These are phyloP conservation scores for Punctoribates punctum DNA, from an alignment of 2,888 invertebrate species.

Conservation along the genomic window DNA sequence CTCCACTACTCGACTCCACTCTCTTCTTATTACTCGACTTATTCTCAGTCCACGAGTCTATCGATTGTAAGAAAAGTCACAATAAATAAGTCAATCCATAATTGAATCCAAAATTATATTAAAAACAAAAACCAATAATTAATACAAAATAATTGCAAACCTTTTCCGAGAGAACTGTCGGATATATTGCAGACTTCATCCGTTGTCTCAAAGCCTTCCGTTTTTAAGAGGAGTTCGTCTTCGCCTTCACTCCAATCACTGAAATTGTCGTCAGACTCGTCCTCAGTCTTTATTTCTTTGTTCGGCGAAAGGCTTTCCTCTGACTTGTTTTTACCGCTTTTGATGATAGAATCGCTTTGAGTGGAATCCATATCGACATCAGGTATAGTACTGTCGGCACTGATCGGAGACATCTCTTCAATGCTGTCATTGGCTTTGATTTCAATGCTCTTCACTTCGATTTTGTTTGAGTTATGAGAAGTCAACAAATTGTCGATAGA, in stretches of 20 bases:
- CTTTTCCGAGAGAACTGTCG: slow-evolving; percentile 49
- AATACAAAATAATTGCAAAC: not conserved
- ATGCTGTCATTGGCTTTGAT: not conserved
- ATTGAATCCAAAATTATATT: not conserved
- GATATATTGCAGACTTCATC: slow-evolving; percentile 53
- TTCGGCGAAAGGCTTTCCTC: not conserved
- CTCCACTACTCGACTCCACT: not conserved
- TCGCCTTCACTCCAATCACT: slow-evolving; percentile 80
- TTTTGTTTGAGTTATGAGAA: not conserved
- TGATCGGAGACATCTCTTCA: slow-evolving; percentile 33
- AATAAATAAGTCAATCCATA: not conserved
- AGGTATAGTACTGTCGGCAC: slow-evolving; percentile 15
- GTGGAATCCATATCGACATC: slow-evolving; percentile 19
- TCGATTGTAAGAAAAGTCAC: not conserved
- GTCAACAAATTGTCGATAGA: not conserved
- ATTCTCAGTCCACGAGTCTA: slow-evolving; percentile 60
- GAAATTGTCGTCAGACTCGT: slow-evolving; percentile 59
- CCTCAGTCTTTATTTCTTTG: slow-evolving; percentile 11
- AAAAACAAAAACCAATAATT: not conserved
- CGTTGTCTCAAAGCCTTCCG: slow-evolving; percentile 55
- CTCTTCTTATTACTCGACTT: slow-evolving; percentile 64
- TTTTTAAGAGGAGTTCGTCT: slow-evolving; percentile 77
- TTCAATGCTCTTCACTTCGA: not conserved
- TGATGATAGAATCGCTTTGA: not conserved
- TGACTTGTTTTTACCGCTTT: not conserved